These are phyloP conservation scores for Ceyx erithaca DNA, from an alignment of 2,797 vertebrate genomes.

Conservation along the genomic window DNA sequence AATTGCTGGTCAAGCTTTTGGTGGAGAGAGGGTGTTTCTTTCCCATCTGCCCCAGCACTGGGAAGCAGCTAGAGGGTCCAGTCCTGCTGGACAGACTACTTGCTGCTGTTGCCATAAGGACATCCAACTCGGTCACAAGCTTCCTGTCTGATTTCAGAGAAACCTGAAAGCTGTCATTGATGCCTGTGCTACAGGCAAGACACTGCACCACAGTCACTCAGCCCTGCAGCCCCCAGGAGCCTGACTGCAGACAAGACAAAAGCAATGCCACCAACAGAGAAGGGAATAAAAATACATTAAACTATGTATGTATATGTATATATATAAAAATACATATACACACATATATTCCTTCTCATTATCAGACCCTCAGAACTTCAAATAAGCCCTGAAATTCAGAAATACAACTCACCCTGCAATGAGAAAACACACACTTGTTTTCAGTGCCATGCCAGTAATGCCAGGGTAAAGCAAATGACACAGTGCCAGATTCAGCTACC, in stretches of 20 bases:
- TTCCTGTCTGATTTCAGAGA: not conserved
- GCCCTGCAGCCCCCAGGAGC: not conserved
- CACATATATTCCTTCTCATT: not conserved
- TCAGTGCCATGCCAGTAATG: not conserved
- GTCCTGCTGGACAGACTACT: not conserved
- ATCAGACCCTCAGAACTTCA: not conserved
- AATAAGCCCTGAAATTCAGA: not conserved
- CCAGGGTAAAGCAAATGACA: not conserved
- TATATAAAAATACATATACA: accelerated
- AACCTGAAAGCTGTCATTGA: not conserved
- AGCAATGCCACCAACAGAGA: not conserved
- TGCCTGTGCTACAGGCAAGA: not conserved
- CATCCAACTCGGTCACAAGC: not conserved
- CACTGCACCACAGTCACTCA: not conserved
- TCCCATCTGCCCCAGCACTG: not conserved
- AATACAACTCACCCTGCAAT: not conserved
- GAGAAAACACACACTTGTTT: not conserved
- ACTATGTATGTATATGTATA: no score
- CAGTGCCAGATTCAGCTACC: not conserved
- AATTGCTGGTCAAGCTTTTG: not conserved
- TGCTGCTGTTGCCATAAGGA: not conserved
- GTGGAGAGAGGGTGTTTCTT: not conserved
- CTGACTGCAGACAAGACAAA: not conserved
- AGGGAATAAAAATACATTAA: not conserved
- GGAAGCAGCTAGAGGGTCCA: not conserved